Evolutionary conservation across 2,888 invertebrate species (phyloP), one percentile per base, ranked within the genome.

Genomic region (Chloromyia formosa): DNA sequence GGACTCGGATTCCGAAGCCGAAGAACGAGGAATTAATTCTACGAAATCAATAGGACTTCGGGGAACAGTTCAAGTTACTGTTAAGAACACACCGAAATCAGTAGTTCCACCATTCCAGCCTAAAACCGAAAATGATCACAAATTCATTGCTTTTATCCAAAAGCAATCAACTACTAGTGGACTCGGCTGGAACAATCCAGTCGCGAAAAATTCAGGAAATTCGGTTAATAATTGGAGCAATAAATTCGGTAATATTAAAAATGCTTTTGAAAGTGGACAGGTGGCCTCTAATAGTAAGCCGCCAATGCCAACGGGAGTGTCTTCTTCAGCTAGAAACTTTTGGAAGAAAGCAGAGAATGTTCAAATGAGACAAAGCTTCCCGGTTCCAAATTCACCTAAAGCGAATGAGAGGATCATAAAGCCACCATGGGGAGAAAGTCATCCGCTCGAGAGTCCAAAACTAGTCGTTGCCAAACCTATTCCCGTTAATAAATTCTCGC

Each of bases 71-170:
- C 86, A 89, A 77, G 88, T 90, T 0, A 87, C 86, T 54, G 87
- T 87, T 12, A 87, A 86, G 77, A 81, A 82, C 3, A 81, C 83
- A 1, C 84, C 85, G 2, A 86, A 83, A 45, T 84, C 85, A 64
- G 83, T 82, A 54, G 90, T 93, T 49, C 93, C 93, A 0, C 87
- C 88, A 1, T 92, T 95, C 79, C 89, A 90, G 78, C 93, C 94
- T 0, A 94, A 93, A 84, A 95, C 95, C 0, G 94, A 94, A 71
- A 94, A 93, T 80, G 95, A 95, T 82, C 88, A 89, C 73, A 95
- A 95, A 81, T 95, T 95, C 81, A 84, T 94, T 68, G 94, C 94
- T 0, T 92, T 95, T 79, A 91, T 95, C 81, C 91, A 91, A 78
- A 93, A 92, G 80, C 90, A 92, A 78, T 92, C 89, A 80, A 88